Evolutionary conservation across 2,797 vertebrate species (phyloP), one percentile per base, ranked within the genome.

Genomic region (Orestias chungarensis): DNA sequence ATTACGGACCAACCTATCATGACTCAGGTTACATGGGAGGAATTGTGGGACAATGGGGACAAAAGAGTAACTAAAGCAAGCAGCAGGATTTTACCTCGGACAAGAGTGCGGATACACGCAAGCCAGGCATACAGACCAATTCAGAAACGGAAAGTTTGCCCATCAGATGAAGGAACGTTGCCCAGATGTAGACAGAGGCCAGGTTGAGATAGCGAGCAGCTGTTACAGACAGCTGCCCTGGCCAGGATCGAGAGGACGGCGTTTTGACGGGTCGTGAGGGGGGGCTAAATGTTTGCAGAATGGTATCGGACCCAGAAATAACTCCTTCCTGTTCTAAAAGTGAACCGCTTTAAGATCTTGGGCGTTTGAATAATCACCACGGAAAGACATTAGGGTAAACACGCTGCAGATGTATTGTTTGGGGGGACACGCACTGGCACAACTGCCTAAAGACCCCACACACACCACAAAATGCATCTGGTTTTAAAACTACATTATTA

Each of bases 211-310:
- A 75, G 61, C 67, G n/a, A 80, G 82, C 87, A 92, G 90, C 89
- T 91, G 89, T 79, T 88, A 9, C 38, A 66, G 71, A 74, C 90
- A 92, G 90, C 88, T 93, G 91, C 84, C 84, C 66, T 2, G 86
- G 76, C 87, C 73, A 83, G 75, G 65, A 57, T 59, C 47, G 27
- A 49, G 76, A 73, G 75, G 80, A 61, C 81, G 64, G 75, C 78
- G 75, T 79, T 74, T 52, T 6, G 47, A 40, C 1, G 44, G 55
- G 44, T 29, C 3, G 33, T 44, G 11, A 14, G 27, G 31, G 25
- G 3, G 10, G 14, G 10, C 1, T 31, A 74, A 90, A 89, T 81
- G 90, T 89, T 47, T 23, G 12, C 33, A n/a, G 31, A 55, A 49
- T 40, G 6, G 47, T 64, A 52, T n/a, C n/a, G 31, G 50, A 67